Evolutionary conservation across 92 coral and sea anemone species (phyloP), one percentile per base, ranked within the genome.

Genomic region (Epizoanthus illoricatus): DNA sequence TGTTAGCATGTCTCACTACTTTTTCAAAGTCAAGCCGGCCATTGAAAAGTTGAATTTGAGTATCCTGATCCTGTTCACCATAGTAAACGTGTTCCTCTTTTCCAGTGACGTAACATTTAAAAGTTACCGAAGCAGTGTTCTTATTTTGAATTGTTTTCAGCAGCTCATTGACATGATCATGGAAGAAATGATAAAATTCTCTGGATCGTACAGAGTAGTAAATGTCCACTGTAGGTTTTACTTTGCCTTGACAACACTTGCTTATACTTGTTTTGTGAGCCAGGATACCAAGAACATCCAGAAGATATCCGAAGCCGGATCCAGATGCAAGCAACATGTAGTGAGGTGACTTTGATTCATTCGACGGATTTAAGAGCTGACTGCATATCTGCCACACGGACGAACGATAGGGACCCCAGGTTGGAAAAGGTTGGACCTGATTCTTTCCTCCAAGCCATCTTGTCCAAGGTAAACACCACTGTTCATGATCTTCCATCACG

Each of bases 401-500:
- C 41, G 87, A 84, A 55, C 87, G 87, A 40, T 84, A 84, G 20
- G 87, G 87, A 9, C 87, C 84, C 84, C 87, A 84, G 5, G 68
- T 43, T 40, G 63, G 82, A 36, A 84, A 40, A 41, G 60, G 9
- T 7, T 0, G 13, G 11, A 57, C 9, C 4, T 49, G 15, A 5
- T 75, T 58, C 47, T 9, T 69, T 17, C 74, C 21, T 7, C 75
- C 87, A 0, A 84, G 57, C 87, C 87, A 84, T 15, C 16, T 65
- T 63, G 87, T 84, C 87, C 83, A 84, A 54, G 84, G 87, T 3
- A 63, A 69, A 60, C 20, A 84, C 17, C 75, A n/a, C 65, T 63
- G 87, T 11, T 84, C 42, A 24, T 36, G 66, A 45, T 84, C 83
- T n/a, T 84, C 68, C 66, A 84, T 64, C 36, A 84, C 64, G 12